These are phyloP conservation scores for Scomber scombrus DNA, from an alignment of 2,113 vertebrate genomes.

Conservation along the genomic window DNA sequence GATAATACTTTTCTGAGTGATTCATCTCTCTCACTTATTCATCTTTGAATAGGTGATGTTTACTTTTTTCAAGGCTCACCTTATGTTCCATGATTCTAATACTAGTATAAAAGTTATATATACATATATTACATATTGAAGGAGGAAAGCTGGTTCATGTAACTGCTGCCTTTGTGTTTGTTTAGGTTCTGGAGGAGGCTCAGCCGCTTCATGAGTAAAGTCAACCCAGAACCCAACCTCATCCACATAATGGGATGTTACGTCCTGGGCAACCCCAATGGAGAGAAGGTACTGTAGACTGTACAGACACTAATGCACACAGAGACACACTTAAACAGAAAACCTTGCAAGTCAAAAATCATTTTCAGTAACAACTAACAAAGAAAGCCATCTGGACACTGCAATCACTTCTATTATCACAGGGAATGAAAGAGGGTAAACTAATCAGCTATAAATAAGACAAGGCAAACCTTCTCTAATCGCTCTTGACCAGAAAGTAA, in stretches of 20 bases:
- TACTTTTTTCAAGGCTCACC: conserved; percentile 1
- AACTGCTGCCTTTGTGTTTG: conserved; percentile 18
- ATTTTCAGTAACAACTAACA: not conserved
- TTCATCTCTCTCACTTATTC: not conserved
- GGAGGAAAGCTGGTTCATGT: not conserved
- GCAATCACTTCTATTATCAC: not conserved
- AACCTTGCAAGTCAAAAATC: too few relatives aligned
- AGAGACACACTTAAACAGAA: not conserved
- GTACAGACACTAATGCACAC: not conserved
- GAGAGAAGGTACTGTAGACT: conserved; percentile 91
- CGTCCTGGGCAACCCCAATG: conserved; percentile 97
- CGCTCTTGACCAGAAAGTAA: too few relatives aligned
- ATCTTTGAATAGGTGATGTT: conserved; percentile 20
- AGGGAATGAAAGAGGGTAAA: not conserved
- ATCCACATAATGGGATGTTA: conserved; percentile 99
- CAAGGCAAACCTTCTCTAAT: too few relatives aligned
- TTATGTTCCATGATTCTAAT: not conserved
- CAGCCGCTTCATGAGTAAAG: conserved; percentile 96
- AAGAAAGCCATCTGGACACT: too few relatives aligned
- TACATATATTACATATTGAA: too few relatives aligned
- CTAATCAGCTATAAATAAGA: not conserved
- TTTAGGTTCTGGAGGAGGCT: conserved; percentile 96
- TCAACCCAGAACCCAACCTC: conserved; percentile 96
- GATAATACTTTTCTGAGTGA: not conserved
- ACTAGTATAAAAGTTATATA: not conserved